phyloP scores from a whole-genome alignment of 2,888 invertebrate species.

The Amitus sp. region DNA sequence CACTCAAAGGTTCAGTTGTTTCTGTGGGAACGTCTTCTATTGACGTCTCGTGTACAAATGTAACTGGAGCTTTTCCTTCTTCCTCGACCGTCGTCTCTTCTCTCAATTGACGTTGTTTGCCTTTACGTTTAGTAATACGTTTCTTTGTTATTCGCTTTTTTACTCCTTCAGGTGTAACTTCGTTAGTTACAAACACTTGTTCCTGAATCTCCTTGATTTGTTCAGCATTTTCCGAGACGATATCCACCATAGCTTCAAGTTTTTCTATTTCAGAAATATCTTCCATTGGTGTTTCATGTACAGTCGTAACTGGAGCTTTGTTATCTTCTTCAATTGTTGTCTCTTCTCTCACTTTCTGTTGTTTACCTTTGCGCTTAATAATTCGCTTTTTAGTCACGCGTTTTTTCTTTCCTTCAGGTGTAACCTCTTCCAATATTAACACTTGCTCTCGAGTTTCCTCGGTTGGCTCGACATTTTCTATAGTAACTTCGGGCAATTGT shows the following conservation, averaged over 20 bases:
- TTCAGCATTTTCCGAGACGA: not conserved
- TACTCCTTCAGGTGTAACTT: constrained; percentile 54
- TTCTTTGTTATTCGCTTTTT: constrained; percentile 45
- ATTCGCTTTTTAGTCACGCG: constrained; percentile 46
- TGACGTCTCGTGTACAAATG: constrained; percentile 49
- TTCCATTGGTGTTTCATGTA: constrained; percentile 57
- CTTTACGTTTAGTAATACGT: constrained; percentile 55
- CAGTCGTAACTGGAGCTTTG: constrained; percentile 63
- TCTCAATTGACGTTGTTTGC: constrained; percentile 46
- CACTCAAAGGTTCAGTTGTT: too few relatives aligned
- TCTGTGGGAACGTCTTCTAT: constrained; percentile 54
- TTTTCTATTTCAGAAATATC: constrained; percentile 43
- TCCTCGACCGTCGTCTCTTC: constrained; percentile 64
- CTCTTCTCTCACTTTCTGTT: constrained; percentile 49
- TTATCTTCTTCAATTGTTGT: constrained; percentile 66
- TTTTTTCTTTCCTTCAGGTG: constrained; percentile 47
- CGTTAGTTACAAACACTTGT: constrained; percentile 53
- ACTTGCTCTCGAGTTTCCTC: constrained; percentile 53
- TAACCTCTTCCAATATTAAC: constrained; percentile 39
- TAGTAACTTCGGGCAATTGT: constrained; percentile 17
- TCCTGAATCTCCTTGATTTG: constrained; percentile 54
- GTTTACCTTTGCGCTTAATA: constrained; percentile 54
- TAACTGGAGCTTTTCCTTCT: constrained; percentile 65
- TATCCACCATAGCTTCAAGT: constrained; percentile 29
- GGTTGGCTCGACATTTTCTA: constrained; percentile 33